phyloP scores from a whole-genome alignment of 2,888 invertebrate species.

The Dexiosoma caninum region DNA sequence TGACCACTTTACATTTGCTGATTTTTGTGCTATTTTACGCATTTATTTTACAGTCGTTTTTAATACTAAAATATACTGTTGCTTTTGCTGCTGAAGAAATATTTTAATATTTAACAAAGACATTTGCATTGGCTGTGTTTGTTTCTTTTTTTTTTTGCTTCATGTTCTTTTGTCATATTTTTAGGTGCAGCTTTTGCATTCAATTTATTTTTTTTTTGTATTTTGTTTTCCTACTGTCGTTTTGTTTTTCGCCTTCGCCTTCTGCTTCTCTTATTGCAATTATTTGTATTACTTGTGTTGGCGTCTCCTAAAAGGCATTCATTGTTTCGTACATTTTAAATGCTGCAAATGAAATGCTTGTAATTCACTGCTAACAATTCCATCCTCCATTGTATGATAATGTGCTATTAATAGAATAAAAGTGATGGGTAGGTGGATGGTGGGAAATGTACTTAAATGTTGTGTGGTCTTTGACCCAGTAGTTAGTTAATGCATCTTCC shows the following conservation, averaged over 20 bases:
- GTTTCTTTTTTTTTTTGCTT: neutral
- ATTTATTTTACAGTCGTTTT: constrained; percentile 19
- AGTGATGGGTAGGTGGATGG: neutral
- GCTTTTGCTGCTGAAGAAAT: constrained; percentile 1
- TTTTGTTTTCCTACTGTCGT: neutral
- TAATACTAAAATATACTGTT: constrained; percentile 3
- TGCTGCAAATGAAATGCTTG: constrained; percentile 9
- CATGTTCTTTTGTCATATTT: neutral
- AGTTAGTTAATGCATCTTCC: constrained; percentile 9
- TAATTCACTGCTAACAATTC: neutral
- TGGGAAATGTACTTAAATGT: neutral
- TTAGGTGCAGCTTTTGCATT: neutral
- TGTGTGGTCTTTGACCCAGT: neutral
- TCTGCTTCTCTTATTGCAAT: neutral
- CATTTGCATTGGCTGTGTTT: constrained; percentile 22
- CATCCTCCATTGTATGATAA: neutral
- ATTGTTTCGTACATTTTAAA: constrained; percentile 39
- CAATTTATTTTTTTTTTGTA: constrained; percentile 3
- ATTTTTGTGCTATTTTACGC: constrained; percentile 25
- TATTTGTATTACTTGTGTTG: neutral
- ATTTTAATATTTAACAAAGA: constrained; percentile 38
- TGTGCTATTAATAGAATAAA: neutral
- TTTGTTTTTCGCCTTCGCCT: neutral
- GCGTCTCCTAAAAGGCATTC: constrained; percentile 23
- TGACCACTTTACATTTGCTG: constrained; percentile 46